Evolutionary conservation across 2,888 invertebrate genomes (phyloP), one percentile per base, ranked within the genome.

Genomic region (Drosophila suboccidentalis): DNA sequence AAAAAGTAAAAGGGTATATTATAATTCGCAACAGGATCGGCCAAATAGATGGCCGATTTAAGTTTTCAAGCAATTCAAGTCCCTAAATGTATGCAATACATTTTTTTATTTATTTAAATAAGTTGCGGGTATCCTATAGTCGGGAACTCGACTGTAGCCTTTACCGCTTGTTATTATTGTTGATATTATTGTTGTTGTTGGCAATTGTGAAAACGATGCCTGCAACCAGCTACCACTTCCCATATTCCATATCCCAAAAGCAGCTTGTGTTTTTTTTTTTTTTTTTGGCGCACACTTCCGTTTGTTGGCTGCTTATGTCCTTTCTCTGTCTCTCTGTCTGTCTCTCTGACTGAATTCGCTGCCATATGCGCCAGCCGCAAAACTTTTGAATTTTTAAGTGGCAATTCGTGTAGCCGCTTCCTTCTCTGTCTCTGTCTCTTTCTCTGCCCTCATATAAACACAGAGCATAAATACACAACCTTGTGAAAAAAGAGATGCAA

Each of bases 321-420:
- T 9, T 10, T 17, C n/a, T 17, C 36, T 26, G 11, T n/a, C 36
- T 9, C 10, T 49, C 46, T 1, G 2, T 4, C 46, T 36, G 1
- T 5, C 44, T 6, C 22, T 22, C 34, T 26, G 4, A 1, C n/a
- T 22, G 19, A 63, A 55, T 39, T 41, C 53, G 65, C 69, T 71
- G 75, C 82, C 85, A 86, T 85, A 85, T 85, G 85, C 85, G 84
- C 57, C 82, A 80, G 79, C 85, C 85, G 72, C 85, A 84, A 80
- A 85, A 86, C 86, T 85, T 87, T 87, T 86, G 87, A 86, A 86
- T 87, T 87, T 86, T 87, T 86, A 86, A 86, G 87, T 86, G 87
- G 86, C 86, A 87, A 82, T 82, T 83, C 85, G 85, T 87, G 86
- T 86, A 81, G 79, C 82, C 80, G 81, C 79, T 79, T 85, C 85